phyloP scores from a whole-genome alignment of 2,888 invertebrate species.

The Teinopalpus imperialis region DNA sequence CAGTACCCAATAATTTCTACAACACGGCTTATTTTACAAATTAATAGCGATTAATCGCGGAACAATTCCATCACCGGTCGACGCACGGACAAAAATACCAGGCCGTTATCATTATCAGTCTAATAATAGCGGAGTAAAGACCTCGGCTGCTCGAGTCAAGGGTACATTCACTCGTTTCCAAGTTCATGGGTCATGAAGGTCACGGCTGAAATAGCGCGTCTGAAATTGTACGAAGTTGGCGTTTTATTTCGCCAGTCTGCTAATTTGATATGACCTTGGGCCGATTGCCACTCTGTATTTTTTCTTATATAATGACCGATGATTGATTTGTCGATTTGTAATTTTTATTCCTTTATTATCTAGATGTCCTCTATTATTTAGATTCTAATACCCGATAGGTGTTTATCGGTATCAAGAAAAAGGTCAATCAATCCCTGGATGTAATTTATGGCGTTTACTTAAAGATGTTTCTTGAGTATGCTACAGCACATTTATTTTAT shows the following conservation, averaged over 20 bases:
- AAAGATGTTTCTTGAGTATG: no score
- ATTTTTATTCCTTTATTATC: no score
- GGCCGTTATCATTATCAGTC: constrained; percentile 55
- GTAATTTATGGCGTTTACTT: no score
- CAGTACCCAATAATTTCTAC: not conserved
- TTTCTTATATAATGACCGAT: not conserved
- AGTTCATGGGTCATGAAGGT: constrained; percentile 75
- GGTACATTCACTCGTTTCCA: constrained; percentile 68
- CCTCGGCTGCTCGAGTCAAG: constrained; percentile 67
- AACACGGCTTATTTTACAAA: constrained; percentile 2
- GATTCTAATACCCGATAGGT: no score
- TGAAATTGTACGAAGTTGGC: constrained; percentile 26
- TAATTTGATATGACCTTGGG: constrained; percentile 35
- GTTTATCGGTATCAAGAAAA: no score
- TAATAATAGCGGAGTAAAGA: constrained; percentile 69
- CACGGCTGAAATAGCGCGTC: constrained; percentile 43
- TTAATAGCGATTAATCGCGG: constrained; percentile 18
- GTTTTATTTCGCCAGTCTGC: constrained; percentile 30
- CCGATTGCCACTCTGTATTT: constrained; percentile 30
- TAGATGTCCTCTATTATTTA: no score
- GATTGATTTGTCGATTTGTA: no score
- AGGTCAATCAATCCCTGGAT: no score
- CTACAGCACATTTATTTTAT: no score
- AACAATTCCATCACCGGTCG: constrained; percentile 21
- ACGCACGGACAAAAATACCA: constrained; percentile 49